These are phyloP conservation scores for Andrena bicolor DNA, from an alignment of 2,888 invertebrate genomes.

Conservation along the genomic window DNA sequence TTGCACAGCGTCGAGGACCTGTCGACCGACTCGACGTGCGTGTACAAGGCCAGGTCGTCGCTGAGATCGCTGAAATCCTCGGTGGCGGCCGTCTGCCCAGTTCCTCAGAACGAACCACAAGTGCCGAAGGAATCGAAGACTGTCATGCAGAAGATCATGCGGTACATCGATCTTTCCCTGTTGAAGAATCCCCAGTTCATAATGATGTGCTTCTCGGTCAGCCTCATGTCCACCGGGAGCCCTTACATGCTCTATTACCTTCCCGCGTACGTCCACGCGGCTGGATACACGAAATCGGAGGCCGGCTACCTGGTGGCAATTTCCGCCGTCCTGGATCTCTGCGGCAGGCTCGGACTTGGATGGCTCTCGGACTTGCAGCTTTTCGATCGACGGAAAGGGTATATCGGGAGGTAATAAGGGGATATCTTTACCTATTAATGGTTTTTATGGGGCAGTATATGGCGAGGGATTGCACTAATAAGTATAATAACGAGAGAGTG, in stretches of 20 bases:
- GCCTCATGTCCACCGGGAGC: slow-evolving; percentile 91
- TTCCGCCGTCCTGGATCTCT: slow-evolving; percentile 90
- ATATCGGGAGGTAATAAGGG: slow-evolving; percentile 88
- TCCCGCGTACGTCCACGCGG: slow-evolving; percentile 90
- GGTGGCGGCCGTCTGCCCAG: slow-evolving; percentile 74
- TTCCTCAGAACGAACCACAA: slow-evolving; percentile 58
- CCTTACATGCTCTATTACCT: slow-evolving; percentile 92
- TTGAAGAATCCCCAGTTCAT: slow-evolving; percentile 90
- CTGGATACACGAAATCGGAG: slow-evolving; percentile 88
- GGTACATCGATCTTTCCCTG: slow-evolving; percentile 90
- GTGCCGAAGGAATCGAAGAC: slow-evolving; percentile 62
- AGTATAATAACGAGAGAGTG: no score
- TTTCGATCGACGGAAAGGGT: slow-evolving; percentile 90
- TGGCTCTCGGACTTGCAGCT: slow-evolving; percentile 91
- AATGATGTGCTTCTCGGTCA: slow-evolving; percentile 90
- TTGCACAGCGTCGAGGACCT: slow-evolving; percentile 91
- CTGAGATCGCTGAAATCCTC: slow-evolving; percentile 79
- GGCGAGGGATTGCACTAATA: no score
- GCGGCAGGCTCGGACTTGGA: slow-evolving; percentile 90
- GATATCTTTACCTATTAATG: no score
- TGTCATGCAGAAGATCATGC: slow-evolving; percentile 82
- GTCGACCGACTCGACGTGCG: slow-evolving; percentile 91
- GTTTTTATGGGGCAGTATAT: no score
- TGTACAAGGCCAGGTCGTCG: slow-evolving; percentile 88
- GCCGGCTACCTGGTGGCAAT: slow-evolving; percentile 91